phyloP scores from a whole-genome alignment of 2,797 vertebrate species.

The Mormyrus proboscirostris region DNA sequence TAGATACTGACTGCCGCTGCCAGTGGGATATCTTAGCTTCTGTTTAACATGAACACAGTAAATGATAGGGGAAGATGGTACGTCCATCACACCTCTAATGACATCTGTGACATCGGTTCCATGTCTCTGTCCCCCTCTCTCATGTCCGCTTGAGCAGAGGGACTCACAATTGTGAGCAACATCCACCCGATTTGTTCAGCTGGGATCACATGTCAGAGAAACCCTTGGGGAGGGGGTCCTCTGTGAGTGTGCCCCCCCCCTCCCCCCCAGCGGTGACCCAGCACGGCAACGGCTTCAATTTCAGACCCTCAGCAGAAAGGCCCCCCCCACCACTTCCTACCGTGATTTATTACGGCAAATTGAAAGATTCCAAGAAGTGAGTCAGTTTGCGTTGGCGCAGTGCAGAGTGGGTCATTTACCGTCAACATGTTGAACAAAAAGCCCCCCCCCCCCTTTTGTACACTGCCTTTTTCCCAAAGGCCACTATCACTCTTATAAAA shows the following conservation, averaged over 20 bases:
- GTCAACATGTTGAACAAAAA: slow-evolving; percentile 23
- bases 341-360: slow-evolving; percentile 48
- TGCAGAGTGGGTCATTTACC: slow-evolving; percentile 28
- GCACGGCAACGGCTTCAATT: slow-evolving; percentile 49
- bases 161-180: neutral
- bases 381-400: slow-evolving; percentile 50
- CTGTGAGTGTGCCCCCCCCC: slow-evolving; percentile 37
- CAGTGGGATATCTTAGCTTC: neutral
- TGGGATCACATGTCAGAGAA: slow-evolving; percentile 1
- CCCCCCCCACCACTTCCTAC: slow-evolving; percentile 43
- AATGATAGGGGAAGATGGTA: neutral
- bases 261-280: slow-evolving; percentile 36
- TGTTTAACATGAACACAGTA: neutral
- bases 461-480: neutral
- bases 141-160: neutral
- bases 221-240: slow-evolving; percentile 25
- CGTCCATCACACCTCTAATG: neutral
- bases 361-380: slow-evolving; percentile 51
- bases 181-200: slow-evolving; percentile 10
- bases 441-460: slow-evolving; percentile 10
- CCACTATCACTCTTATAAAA: slow-evolving; percentile 25
- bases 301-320: slow-evolving; percentile 57
- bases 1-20: neutral
- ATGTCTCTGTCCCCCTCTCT: neutral
- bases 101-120: neutral